These are phyloP conservation scores for Eulemur rufifrons DNA, from an alignment of 2,113 vertebrate species.

Conservation along the genomic window DNA sequence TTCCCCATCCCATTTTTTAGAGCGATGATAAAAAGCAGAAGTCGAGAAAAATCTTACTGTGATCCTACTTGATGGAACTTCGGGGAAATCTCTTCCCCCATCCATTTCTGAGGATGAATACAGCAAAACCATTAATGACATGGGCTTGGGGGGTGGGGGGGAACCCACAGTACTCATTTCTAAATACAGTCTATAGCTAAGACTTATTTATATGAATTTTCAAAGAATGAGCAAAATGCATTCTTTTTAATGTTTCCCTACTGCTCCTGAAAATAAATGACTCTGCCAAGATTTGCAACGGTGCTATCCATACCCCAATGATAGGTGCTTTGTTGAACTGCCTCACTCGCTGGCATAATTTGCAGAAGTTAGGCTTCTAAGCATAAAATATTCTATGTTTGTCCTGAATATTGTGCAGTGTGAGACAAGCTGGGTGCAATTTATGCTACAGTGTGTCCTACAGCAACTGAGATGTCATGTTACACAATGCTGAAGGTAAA, in stretches of 20 bases:
- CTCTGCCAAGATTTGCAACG: conserved; percentile 55
- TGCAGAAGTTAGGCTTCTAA: conserved; percentile 69
- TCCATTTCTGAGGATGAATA: conserved; percentile 8
- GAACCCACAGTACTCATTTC: background rate
- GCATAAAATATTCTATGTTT: conserved; percentile 78
- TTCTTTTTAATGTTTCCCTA: conserved; percentile 57
- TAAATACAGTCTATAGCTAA: conserved; percentile 30
- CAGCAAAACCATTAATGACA: conserved; percentile 44
- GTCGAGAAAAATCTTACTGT: conserved; percentile 22
- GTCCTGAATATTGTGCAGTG: conserved; percentile 66
- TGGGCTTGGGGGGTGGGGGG: background rate
- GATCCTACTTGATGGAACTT: conserved; percentile 19
- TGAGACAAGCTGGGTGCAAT: conserved; percentile 49
- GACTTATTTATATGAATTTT: conserved; percentile 61
- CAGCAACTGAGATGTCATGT: conserved; percentile 60
- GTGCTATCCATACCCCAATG: conserved; percentile 60
- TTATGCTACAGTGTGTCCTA: conserved; percentile 60
- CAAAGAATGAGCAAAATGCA: conserved; percentile 63
- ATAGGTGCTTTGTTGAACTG: conserved; percentile 72
- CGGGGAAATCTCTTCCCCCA: background rate
- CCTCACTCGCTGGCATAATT: conserved; percentile 62
- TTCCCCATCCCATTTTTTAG: conserved; percentile 33
- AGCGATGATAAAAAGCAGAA: conserved; percentile 13
- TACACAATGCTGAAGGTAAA: conserved; percentile 47
- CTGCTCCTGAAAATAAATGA: conserved; percentile 70